phyloP scores from a whole-genome alignment of 2,797 vertebrate genomes.

The Salarias fasciatus region DNA sequence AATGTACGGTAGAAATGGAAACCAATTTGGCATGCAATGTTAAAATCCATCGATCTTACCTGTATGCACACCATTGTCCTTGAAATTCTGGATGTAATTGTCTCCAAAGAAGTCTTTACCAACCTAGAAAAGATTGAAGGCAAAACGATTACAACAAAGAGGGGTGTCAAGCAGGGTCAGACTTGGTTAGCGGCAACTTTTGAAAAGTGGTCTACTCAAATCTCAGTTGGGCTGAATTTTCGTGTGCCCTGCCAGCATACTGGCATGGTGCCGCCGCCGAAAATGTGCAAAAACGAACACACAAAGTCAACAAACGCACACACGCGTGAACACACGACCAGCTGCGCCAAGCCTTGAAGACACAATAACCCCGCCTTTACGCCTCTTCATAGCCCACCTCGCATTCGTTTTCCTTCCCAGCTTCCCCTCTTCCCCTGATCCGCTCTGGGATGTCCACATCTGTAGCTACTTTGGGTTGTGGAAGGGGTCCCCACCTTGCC shows the following conservation, averaged over 20 bases:
- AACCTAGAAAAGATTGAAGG: slow-evolving; percentile 85
- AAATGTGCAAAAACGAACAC: slow-evolving; percentile 76
- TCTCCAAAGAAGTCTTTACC: slow-evolving; percentile 97
- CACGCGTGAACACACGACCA: slow-evolving; percentile 77
- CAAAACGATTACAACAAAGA: slow-evolving; percentile 77
- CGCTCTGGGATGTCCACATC: slow-evolving; percentile 82
- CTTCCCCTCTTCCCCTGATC: slow-evolving; percentile 67
- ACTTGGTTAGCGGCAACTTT: slow-evolving; percentile 85
- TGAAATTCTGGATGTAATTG: slow-evolving; percentile 95
- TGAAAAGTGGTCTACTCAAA: slow-evolving; percentile 78
- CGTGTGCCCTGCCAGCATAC: slow-evolving; percentile 79
- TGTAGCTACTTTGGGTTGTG: slow-evolving; percentile 78
- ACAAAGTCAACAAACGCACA: slow-evolving; percentile 75
- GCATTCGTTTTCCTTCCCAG: slow-evolving; percentile 70
- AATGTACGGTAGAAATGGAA: slow-evolving; percentile 41
- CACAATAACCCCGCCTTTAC: slow-evolving; percentile 81
- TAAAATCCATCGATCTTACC: slow-evolving; percentile 79
- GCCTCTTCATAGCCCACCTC: slow-evolving; percentile 79
- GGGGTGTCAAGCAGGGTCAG: slow-evolving; percentile 78
- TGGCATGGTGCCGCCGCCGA: slow-evolving; percentile 77
- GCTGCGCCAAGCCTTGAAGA: slow-evolving; percentile 85
- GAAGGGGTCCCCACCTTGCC: slow-evolving; percentile 82
- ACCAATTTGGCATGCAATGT: slow-evolving; percentile 45
- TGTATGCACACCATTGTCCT: slow-evolving; percentile 90
- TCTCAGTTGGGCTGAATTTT: slow-evolving; percentile 77